Base-by-base conservation (phyloP, 1,140 invertebrate genomes). In the Riptortus pedestris region DNA sequence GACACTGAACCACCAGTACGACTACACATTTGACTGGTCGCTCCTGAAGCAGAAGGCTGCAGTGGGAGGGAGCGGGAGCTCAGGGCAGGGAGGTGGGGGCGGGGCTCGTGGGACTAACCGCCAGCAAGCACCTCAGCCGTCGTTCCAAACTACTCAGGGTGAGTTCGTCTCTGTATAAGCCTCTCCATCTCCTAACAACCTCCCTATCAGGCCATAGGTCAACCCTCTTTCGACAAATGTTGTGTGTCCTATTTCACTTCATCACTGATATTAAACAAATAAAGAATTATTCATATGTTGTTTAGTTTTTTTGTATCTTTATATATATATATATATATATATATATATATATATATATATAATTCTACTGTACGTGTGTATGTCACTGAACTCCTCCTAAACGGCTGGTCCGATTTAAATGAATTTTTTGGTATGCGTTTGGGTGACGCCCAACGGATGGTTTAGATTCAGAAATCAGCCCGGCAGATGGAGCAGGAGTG, bases 1-100 rank as follows among this genome's bases (percentile, higher is more conserved):
- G 72, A 98, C 96, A 66, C 83, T 98, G 70, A 98, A 98, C 78
- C 94, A 98, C 78, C 93, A 97, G 78, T 98, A 98, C 77, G 96
- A 99, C 78, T 99, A 98, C 79, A 94, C 91, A 67, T 99, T 98
- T 79, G 96, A 99, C 78, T 99, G 97, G 97, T 99, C 95, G 67
- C 91, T 98, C 88, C 79, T 99, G 72, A 96, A 98, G 75, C 94
- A 97, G 76, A 95, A 93, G 69, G 76, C 75, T 18, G 76, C 77
- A 16, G 52, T 62, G 4, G 60, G 66, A 26, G 58, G 51, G 24
- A 66, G 70, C 57, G 63, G 59, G 4, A 58, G 61, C 24, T 45
- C 63, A 14, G 66, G 66, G 12, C n/a, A 9, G 22, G 48, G 16
- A 20, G 22, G n/a, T 4, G 48, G n/a, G 2, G 48, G 48, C 12